Conservation (phyloP, 92 coral and sea anemone genomes). For the Metridium senile region DNA sequence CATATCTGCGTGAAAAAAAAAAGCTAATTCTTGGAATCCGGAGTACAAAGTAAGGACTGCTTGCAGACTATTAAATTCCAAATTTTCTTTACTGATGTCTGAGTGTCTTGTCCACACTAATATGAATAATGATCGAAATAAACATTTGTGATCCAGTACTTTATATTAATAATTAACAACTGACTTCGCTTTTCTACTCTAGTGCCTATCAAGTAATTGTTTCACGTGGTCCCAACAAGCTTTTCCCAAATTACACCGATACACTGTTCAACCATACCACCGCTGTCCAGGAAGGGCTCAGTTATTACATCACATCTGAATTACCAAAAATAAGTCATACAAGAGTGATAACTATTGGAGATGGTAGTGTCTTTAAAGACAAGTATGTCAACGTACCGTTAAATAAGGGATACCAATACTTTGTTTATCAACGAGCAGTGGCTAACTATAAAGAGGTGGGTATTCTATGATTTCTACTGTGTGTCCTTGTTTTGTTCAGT, state of each 20-base stretch:
- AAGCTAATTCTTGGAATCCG: too few relatives aligned
- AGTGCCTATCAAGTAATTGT: constrained; percentile 24
- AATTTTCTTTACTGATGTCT: too few relatives aligned
- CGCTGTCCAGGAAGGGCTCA: not conserved
- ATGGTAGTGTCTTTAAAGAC: constrained; percentile 9
- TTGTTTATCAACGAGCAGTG: constrained; percentile 20
- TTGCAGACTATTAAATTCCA: too few relatives aligned
- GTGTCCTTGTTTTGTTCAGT: too few relatives aligned
- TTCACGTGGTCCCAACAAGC: not conserved
- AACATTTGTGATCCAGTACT: too few relatives aligned
- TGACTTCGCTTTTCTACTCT: too few relatives aligned
- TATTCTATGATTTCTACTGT: not conserved
- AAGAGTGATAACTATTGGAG: constrained; percentile 17
- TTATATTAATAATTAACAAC: too few relatives aligned
- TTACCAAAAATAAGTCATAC: not conserved
- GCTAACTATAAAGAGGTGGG: not conserved
- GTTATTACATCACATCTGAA: constrained; percentile 12
- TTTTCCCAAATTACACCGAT: not conserved
- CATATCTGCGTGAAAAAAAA: too few relatives aligned
- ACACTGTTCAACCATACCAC: not conserved
- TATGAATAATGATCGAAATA: too few relatives aligned
- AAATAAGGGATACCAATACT: constrained; percentile 6
- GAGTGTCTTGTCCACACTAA: too few relatives aligned
- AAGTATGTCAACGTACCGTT: constrained; percentile 6
- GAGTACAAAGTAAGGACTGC: too few relatives aligned